phyloP scores from a whole-genome alignment of 2,113 vertebrate species.

The Lamprologus callipterus region DNA sequence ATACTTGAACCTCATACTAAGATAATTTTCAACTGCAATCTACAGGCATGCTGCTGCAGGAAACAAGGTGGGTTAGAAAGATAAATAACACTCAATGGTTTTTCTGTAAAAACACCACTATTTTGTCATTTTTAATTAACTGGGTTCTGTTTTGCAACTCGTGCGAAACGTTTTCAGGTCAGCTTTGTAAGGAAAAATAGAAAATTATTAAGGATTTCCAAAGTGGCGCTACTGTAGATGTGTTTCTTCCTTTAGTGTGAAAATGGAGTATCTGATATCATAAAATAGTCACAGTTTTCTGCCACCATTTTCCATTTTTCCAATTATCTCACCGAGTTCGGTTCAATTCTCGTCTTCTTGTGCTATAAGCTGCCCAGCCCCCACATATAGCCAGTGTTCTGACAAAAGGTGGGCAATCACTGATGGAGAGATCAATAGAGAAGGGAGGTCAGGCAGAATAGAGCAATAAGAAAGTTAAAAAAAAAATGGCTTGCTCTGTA shows the following conservation, averaged over 20 bases:
- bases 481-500: background rate
- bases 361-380: background rate
- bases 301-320: background rate
- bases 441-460: slow-evolving; percentile 21
- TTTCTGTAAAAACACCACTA: background rate
- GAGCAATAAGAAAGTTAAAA: background rate
- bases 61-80: background rate
- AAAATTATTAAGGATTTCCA: background rate
- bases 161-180: background rate
- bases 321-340: background rate
- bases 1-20: background rate
- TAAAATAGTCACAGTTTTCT: background rate
- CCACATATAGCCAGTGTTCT: background rate
- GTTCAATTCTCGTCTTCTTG: background rate
- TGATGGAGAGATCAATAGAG: slow-evolving; percentile 52
- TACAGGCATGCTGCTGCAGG: background rate
- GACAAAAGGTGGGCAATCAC: slow-evolving; percentile 4
- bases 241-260: background rate
- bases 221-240: background rate
- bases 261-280: background rate
- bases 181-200: background rate
- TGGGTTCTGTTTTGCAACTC: background rate
- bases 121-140: background rate
- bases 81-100: background rate
- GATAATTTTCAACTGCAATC: background rate